These are phyloP conservation scores for Periphyllus acericola DNA, from an alignment of 2,888 invertebrate genomes.

Conservation along the genomic window DNA sequence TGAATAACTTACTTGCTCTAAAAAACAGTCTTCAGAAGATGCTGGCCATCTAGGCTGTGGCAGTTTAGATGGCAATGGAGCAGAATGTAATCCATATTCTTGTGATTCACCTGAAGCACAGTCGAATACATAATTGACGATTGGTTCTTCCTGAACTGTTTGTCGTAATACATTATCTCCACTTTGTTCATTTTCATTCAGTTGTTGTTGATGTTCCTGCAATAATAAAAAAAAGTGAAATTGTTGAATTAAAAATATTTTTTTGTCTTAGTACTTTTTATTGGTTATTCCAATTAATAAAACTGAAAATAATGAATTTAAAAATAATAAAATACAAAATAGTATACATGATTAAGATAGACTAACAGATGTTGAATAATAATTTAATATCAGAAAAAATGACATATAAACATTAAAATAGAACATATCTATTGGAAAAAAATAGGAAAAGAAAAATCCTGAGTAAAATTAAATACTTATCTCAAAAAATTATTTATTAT, in stretches of 20 bases:
- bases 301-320: too few relatives aligned
- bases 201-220: conserved; percentile 58
- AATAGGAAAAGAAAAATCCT: background rate
- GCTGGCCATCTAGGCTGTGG: conserved; percentile 53
- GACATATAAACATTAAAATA: background rate
- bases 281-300: background rate
- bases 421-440: background rate
- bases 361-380: background rate
- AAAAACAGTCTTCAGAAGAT: conserved; percentile 53
- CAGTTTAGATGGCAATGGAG: conserved; percentile 42
- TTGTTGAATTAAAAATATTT: background rate
- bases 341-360: too few relatives aligned
- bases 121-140: conserved; percentile 58
- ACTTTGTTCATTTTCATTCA: conserved; percentile 52
- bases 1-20: conserved; percentile 48
- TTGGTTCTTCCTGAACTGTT: conserved; percentile 55
- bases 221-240: background rate
- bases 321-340: background rate
- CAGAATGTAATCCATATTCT: conserved; percentile 55
- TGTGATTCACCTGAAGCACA: conserved; percentile 57
- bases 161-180: conserved; percentile 54
- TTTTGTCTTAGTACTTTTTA: background rate
- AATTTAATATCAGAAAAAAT: background rate
- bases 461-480: background rate
- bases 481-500: background rate